Conservation (phyloP, 2,888 invertebrate genomes). For the Andricus curvator region DNA sequence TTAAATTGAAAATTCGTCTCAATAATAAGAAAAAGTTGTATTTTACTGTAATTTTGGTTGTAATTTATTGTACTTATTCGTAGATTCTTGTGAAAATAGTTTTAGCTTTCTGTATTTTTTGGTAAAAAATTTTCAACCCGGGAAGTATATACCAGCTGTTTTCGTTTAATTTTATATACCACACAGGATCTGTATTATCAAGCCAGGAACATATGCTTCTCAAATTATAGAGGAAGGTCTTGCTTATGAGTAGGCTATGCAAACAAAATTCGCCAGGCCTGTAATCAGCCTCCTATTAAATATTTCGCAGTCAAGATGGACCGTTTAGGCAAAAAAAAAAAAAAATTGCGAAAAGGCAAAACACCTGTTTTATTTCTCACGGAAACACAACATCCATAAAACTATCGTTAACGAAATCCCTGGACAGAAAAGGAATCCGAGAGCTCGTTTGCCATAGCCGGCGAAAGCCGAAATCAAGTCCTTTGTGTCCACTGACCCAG, state of each 20-base stretch:
- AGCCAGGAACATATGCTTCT: background rate
- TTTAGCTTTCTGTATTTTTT: too few relatives aligned
- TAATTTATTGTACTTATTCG: too few relatives aligned
- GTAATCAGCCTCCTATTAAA: constrained; percentile 17
- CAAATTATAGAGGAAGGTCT: constrained; percentile 22
- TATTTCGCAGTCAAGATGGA: background rate
- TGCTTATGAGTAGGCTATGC: constrained; percentile 4
- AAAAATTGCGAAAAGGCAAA: background rate
- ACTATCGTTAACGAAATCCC: constrained; percentile 3
- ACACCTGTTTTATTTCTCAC: constrained; percentile 27
- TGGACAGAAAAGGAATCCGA: background rate
- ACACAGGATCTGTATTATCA: background rate
- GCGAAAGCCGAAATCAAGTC: background rate
- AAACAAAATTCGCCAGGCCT: constrained; percentile 14
- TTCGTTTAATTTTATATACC: background rate
- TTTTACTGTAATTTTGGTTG: too few relatives aligned
- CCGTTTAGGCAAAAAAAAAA: background rate
- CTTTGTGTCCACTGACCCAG: background rate
- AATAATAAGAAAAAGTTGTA: too few relatives aligned
- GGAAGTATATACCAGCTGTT: background rate
- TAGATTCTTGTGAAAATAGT: too few relatives aligned
- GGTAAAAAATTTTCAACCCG: too few relatives aligned
- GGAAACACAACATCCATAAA: constrained; percentile 13
- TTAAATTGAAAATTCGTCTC: too few relatives aligned
- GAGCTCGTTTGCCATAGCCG: background rate